Conservation (phyloP, 2,888 invertebrate genomes). For the Ethmia dodecea region DNA sequence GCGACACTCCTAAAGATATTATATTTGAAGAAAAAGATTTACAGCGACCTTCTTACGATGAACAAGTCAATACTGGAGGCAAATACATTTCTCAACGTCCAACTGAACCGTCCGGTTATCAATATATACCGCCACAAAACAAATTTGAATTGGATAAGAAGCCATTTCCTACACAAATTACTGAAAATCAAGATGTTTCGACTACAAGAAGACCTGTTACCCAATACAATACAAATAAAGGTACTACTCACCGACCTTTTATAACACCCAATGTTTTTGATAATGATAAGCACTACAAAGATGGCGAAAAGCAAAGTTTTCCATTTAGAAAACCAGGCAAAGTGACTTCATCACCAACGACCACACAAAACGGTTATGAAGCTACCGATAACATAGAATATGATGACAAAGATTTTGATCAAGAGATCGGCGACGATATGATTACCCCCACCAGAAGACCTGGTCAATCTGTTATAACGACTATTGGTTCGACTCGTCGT, state of each 20-base stretch:
- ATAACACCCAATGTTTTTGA: constrained; percentile 26
- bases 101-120: constrained; percentile 26
- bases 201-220: constrained; percentile 5
- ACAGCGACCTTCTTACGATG: not conserved
- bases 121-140: constrained; percentile 26
- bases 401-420: constrained; percentile 4
- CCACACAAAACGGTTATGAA: constrained; percentile 2
- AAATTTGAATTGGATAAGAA: constrained; percentile 18
- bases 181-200: constrained; percentile 5
- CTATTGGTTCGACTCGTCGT: constrained; percentile 6
- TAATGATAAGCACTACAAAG: constrained; percentile 11
- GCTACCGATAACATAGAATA: not conserved
- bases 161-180: constrained; percentile 12
- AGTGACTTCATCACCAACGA: not conserved
- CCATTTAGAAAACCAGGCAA: not conserved
- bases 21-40: not conserved
- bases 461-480: not conserved
- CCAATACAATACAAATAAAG: not conserved
- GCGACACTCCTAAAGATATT: too few relatives aligned
- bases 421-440: constrained; percentile 10
- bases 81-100: not conserved
- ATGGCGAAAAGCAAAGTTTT: constrained; percentile 10
- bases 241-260: constrained; percentile 23
- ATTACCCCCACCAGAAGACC: constrained; percentile 1
- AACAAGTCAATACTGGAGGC: too few relatives aligned